A percentile compares a stretch with the other conserved stretches of the same genome.
These are phyloP conservation scores for Sinonovacula constricta DNA, from an alignment of 1,140 invertebrate species.

Conservation along the genomic window DNA sequence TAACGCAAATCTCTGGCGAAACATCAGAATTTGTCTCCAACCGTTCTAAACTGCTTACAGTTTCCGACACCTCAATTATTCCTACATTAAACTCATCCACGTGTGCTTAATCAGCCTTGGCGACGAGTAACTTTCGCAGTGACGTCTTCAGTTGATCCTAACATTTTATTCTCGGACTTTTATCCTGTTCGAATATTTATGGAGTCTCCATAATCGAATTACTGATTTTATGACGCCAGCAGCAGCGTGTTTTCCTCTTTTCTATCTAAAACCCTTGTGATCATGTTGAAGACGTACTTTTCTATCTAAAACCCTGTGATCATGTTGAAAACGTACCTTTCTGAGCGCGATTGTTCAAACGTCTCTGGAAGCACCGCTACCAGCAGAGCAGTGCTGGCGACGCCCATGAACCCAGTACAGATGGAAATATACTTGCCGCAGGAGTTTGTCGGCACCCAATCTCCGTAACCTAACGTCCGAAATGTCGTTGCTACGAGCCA, in stretches of 20 bases:
- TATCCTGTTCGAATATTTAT: conserved; percentile 47
- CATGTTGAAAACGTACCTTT: conserved; percentile 70
- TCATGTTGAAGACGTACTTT: no score
- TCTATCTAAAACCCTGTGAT: conserved; percentile 63
- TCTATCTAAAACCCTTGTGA: no score
- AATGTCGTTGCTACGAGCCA: conserved; percentile 78
- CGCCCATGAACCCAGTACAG: conserved; percentile 72
- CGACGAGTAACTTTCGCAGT: conserved; percentile 46
- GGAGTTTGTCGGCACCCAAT: conserved; percentile 71
- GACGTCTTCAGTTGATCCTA: conserved; percentile 54
- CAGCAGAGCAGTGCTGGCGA: conserved; percentile 72
- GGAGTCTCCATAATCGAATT: conserved; percentile 59
- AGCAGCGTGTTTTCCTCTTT: conserved; percentile 59
- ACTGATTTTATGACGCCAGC: conserved; percentile 66
- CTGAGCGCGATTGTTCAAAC: conserved; percentile 63
- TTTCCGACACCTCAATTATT: conserved; percentile 56
- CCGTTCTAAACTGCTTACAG: conserved; percentile 42
- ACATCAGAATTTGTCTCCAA: no score
- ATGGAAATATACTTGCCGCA: conserved; percentile 75
- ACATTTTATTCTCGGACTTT: conserved; percentile 51
- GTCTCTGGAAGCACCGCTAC: conserved; percentile 72
- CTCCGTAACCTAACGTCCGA: conserved; percentile 77
- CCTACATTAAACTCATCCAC: conserved; percentile 59
- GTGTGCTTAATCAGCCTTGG: conserved; percentile 53
- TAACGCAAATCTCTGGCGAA: no score